Conservation (phyloP, 2,888 invertebrate species). For the Acleris laterana region DNA sequence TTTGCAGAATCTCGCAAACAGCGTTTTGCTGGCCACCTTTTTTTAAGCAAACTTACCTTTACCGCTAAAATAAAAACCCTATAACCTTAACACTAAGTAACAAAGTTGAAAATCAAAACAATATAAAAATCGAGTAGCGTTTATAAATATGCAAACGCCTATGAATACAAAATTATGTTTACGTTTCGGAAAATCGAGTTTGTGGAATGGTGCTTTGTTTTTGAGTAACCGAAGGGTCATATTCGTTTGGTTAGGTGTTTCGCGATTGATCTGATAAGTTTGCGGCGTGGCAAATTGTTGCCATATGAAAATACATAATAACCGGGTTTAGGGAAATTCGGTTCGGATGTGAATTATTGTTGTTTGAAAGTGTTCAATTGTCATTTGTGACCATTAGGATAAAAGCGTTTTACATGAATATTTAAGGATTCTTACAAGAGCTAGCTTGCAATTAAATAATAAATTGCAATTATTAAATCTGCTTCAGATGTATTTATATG, state of each 20-base stretch:
- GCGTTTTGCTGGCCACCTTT: constrained; percentile 15
- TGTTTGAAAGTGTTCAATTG: constrained; percentile 16
- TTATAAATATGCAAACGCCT: constrained; percentile 18
- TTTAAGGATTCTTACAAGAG: too few relatives aligned
- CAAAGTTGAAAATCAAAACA: constrained; percentile 18
- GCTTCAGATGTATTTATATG: too few relatives aligned
- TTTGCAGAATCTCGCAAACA: constrained; percentile 30
- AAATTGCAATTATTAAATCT: too few relatives aligned
- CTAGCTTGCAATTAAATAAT: too few relatives aligned
- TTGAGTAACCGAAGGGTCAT: neutral
- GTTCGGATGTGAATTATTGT: constrained; percentile 19
- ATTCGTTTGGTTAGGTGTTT: constrained; percentile 2
- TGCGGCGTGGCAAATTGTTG: constrained; percentile 25
- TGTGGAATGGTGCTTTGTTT: constrained; percentile 1
- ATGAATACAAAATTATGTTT: constrained; percentile 29
- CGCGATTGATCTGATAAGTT: constrained; percentile 14
- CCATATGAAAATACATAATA: constrained; percentile 34
- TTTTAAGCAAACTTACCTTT: constrained; percentile 18
- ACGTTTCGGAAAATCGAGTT: constrained; percentile 22
- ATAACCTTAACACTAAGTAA: neutral
- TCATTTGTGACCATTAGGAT: neutral
- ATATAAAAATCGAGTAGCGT: neutral
- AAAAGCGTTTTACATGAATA: too few relatives aligned
- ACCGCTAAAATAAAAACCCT: neutral
- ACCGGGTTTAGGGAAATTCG: constrained; percentile 25